Percentiles rank a stretch among this genome's conserved stretches.
Evolutionary conservation across 2,797 vertebrate genomes (phyloP).

Genomic region (Perodicticus potto): DNA sequence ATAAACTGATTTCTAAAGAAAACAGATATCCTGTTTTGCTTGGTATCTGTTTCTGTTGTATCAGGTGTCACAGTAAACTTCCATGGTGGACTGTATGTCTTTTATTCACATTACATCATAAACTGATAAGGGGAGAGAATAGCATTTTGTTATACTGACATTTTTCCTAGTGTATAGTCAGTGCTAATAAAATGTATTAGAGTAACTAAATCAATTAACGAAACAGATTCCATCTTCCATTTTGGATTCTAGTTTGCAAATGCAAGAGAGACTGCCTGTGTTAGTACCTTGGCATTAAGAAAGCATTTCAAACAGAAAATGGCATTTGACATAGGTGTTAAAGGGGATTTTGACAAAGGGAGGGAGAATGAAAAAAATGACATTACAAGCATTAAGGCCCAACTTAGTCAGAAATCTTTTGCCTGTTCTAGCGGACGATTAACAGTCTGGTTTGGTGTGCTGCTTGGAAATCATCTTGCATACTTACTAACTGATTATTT

Average conservation of each 20-base stretch:
- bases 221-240: not conserved
- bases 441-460: not conserved
- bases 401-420: conserved; percentile 9
- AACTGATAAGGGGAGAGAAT: not conserved
- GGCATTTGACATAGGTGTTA: not conserved
- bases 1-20: not conserved
- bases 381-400: not conserved
- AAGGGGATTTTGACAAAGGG: not conserved
- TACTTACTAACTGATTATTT: conserved; percentile 24
- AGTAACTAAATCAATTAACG: not conserved
- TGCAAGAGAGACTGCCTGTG: not conserved
- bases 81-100: not conserved
- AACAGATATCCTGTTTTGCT: not conserved
- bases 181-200: not conserved
- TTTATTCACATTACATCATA: not conserved
- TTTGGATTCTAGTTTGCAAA: conserved; percentile 6
- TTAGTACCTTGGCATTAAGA: conserved; percentile 42
- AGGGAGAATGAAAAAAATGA: not conserved
- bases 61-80: not conserved
- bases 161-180: not conserved
- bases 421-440: not conserved
- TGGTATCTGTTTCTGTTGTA: not conserved
- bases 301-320: conserved; percentile 55
- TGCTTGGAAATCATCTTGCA: conserved; percentile 10
- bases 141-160: not conserved